Base-by-base conservation (phyloP, 2,113 vertebrate species). In the Percopsis transmontana region DNA sequence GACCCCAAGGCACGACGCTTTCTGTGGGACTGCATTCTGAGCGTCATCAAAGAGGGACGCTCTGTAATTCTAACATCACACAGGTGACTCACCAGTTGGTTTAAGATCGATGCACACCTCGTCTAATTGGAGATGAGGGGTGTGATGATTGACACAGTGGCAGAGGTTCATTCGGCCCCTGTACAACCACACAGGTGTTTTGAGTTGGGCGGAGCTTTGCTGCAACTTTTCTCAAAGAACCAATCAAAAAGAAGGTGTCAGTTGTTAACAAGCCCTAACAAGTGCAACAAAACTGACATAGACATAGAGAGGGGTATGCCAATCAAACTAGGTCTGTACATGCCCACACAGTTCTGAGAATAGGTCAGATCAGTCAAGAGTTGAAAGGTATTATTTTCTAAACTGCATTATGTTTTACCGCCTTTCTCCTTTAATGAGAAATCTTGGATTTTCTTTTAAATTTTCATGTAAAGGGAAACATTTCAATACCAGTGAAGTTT, bases 21-120 rank as follows among this genome's bases (percentile, higher is more conserved):
- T 90, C 71, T 99, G 61, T 99, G 96, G 97, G 96, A 99, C 86
- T 98, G 96, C 58, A 96, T 97, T 72, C 87, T 98, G 7, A 98
- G 96, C 51, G 68, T 99, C 33, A 92, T 99, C 84, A 98, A 94
- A 81, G 96, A 98, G 64, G 96, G 97, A 2, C 92, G 97, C 81
- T 98, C 96, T 0, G 96, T 99, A 41, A 92, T 99, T 27, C 95
- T 99, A 13, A 99, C 97, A 2, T 99, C 97, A 84, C 97, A 99
- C 80, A 99, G 97, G 97, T 93, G 66, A 47, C 14, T 2, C 44
- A 7, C 40, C 40, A 12, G 5, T 12, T n/a, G n/a, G n/a, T n/a
- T n/a, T n/a, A n/a, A n/a, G n/a, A n/a, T n/a, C n/a, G n/a, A 7
- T 33, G 27, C 4, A 33, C 8, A 7, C 8, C 27, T 33, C 27